A percentile compares a stretch with the other conserved stretches of the same genome.
Evolutionary conservation across 2,888 invertebrate species (phyloP).

Genomic region (Spilarctia lutea): DNA sequence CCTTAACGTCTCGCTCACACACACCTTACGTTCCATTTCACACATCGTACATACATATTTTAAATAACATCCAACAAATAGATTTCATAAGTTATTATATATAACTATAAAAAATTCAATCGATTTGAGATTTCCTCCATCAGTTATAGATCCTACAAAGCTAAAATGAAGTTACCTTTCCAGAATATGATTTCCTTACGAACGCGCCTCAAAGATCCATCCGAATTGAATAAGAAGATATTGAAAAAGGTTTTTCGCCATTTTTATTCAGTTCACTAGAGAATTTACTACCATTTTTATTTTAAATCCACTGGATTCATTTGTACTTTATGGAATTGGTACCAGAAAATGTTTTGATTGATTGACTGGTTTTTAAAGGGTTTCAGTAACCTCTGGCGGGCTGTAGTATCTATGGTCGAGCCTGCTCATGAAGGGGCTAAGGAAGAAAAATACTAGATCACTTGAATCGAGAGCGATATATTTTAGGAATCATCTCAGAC

Average conservation of each 20-base stretch:
- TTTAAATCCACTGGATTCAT: not conserved
- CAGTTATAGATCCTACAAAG: not conserved
- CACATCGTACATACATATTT: no score
- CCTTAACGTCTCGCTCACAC: no score
- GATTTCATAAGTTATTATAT: no score
- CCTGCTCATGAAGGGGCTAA: no score
- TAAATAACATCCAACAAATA: no score
- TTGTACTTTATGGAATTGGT: not conserved
- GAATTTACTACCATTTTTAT: not conserved
- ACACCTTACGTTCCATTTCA: no score
- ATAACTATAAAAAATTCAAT: not conserved
- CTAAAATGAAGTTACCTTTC: not conserved
- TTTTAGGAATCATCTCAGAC: no score
- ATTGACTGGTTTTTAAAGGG: not conserved
- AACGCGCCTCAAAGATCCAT: not conserved
- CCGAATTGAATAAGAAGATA: not conserved
- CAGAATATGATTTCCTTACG: not conserved
- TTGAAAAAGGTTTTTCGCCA: not conserved
- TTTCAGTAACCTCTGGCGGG: no score
- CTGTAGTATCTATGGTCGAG: no score
- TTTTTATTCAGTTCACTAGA: not conserved
- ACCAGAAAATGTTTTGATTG: not conserved
- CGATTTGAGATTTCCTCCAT: not conserved
- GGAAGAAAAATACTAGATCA: no score
- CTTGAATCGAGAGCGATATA: no score